Evolutionary conservation across 2,888 invertebrate species (phyloP).

Genomic region (Harpalus rufipes): DNA sequence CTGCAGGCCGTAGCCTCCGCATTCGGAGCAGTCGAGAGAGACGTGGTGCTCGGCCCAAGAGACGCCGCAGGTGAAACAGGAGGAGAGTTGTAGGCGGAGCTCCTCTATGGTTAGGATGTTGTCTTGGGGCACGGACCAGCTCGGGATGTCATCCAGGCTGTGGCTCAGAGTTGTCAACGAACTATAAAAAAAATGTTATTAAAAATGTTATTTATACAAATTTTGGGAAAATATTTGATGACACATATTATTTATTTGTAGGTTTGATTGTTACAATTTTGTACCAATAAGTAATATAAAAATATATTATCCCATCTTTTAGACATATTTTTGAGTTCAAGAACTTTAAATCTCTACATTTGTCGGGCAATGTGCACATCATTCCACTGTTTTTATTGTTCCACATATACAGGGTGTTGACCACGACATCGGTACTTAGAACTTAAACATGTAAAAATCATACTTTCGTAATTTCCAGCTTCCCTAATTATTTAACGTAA

Average conservation of each 20-base stretch:
- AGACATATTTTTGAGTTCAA: too few species aligned
- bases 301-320: too few species aligned
- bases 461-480: too few species aligned
- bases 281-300: too few species aligned
- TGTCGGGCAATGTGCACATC: too few species aligned
- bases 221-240: neutral
- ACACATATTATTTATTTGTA: neutral
- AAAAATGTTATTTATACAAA: neutral
- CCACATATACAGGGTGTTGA: too few species aligned
- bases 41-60: slow-evolving; percentile 89
- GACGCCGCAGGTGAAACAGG: slow-evolving; percentile 89
- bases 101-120: slow-evolving; percentile 85
- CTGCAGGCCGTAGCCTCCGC: slow-evolving; percentile 87
- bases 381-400: too few species aligned
- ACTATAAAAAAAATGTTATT: slow-evolving; percentile 69
- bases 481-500: too few species aligned
- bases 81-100: slow-evolving; percentile 84
- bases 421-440: too few species aligned
- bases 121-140: slow-evolving; percentile 73
- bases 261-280: too few species aligned
- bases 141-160: slow-evolving; percentile 75
- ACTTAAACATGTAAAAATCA: too few species aligned
- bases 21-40: slow-evolving; percentile 88
- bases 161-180: slow-evolving; percentile 75
- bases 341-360: too few species aligned